A percentile compares a stretch with the other conserved stretches of the same genome.
phyloP scores from a whole-genome alignment of 2,797 vertebrate genomes.

The Melopsittacus undulatus region DNA sequence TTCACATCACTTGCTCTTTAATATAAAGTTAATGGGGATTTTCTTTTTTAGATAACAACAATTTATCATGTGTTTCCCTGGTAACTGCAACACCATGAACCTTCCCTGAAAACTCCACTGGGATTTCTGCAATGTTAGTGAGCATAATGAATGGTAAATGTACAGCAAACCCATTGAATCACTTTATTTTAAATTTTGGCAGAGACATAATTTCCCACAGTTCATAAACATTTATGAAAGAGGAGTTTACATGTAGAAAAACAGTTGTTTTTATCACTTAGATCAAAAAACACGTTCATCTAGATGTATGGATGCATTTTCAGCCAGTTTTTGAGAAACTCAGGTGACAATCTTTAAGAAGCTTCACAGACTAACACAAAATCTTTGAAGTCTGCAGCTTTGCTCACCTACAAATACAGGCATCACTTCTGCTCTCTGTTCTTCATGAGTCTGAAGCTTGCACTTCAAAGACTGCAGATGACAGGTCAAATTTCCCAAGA shows the following conservation, averaged over 20 bases:
- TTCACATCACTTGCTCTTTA: constrained; percentile 4
- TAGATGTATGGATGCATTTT: constrained; percentile 13
- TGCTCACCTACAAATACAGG: constrained; percentile 25
- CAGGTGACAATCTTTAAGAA: constrained; percentile 55
- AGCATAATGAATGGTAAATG: constrained; percentile 47
- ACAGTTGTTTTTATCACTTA: constrained; percentile 46
- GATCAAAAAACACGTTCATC: constrained; percentile 58
- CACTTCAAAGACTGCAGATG: constrained; percentile 30
- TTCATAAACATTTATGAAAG: constrained; percentile 69
- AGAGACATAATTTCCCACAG: constrained; percentile 59
- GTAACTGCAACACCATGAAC: constrained; percentile 39
- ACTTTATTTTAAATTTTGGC: constrained; percentile 60
- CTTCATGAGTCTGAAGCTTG: not conserved
- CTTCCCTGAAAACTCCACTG: constrained; percentile 26
- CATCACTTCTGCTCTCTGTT: constrained; percentile 13
- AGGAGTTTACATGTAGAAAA: constrained; percentile 54
- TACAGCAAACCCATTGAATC: constrained; percentile 52
- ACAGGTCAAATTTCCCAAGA: not conserved
- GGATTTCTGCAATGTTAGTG: constrained; percentile 50
- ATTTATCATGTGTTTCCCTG: constrained; percentile 59
- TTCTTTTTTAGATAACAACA: constrained; percentile 51
- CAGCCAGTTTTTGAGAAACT: constrained; percentile 26
- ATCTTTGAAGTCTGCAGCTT: constrained; percentile 56
- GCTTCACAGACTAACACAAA: not conserved
- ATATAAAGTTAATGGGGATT: constrained; percentile 55